phyloP scores from a whole-genome alignment of 92 coral and sea anemone genomes.

The Muricea muricata region DNA sequence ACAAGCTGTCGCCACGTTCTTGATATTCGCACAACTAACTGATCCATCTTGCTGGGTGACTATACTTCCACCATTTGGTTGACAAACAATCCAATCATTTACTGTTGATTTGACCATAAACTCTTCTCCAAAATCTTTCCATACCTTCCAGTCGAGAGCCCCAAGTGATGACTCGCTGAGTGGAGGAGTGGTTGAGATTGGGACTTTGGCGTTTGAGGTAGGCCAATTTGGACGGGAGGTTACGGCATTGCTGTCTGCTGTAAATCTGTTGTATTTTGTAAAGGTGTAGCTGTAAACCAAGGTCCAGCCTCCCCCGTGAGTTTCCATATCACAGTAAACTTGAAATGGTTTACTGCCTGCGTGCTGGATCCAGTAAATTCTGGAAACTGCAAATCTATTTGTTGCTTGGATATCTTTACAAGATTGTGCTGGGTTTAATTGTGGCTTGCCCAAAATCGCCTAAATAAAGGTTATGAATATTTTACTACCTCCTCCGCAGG shows the following conservation, averaged over 20 bases:
- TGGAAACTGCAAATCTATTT: not conserved
- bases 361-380: not conserved
- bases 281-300: slow-evolving; percentile 7
- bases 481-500: too few species aligned
- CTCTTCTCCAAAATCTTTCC: slow-evolving; percentile 70
- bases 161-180: slow-evolving; percentile 56
- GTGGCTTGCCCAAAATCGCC: too few species aligned
- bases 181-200: slow-evolving; percentile 67
- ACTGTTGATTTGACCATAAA: slow-evolving; percentile 73
- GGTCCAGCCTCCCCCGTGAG: slow-evolving; percentile 5
- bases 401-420: not conserved
- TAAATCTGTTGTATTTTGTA: not conserved
- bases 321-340: slow-evolving; percentile 9
- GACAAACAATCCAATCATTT: slow-evolving; percentile 77
- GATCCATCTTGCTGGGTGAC: slow-evolving; percentile 46
- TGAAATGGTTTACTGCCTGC: not conserved
- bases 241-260: not conserved
- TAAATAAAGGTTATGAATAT: too few species aligned
- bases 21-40: slow-evolving; percentile 57
- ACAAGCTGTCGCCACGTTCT: slow-evolving; percentile 40
- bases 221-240: slow-evolving; percentile 22
- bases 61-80: slow-evolving; percentile 60
- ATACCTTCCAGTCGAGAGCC: slow-evolving; percentile 63
- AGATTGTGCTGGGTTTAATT: not conserved
- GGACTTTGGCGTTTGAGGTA: not conserved